These are phyloP conservation scores for Heliconius erato DNA, from an alignment of 2,888 invertebrate species.

Conservation along the genomic window DNA sequence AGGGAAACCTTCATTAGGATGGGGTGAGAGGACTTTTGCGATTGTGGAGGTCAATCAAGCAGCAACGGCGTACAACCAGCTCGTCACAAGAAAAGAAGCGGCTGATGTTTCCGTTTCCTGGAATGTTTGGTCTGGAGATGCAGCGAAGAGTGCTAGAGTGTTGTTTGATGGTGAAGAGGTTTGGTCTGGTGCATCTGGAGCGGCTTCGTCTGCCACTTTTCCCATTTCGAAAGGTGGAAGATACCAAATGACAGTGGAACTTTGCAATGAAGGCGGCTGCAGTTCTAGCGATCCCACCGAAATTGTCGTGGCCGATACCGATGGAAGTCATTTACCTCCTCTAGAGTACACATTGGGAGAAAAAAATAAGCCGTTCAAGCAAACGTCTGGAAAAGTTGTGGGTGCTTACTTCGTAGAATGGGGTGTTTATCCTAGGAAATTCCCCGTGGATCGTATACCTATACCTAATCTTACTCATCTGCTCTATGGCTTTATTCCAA, in stretches of 20 bases:
- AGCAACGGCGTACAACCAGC: slow-evolving; percentile 82
- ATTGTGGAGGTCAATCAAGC: slow-evolving; percentile 83
- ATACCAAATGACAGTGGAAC: slow-evolving; percentile 78
- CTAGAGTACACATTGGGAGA: slow-evolving; percentile 74
- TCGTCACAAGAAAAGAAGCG: slow-evolving; percentile 73
- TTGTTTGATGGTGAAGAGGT: slow-evolving; percentile 73
- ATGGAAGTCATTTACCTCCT: slow-evolving; percentile 82
- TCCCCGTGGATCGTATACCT: slow-evolving; percentile 78
- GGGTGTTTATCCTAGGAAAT: slow-evolving; percentile 82
- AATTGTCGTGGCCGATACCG: slow-evolving; percentile 80
- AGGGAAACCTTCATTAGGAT: slow-evolving; percentile 77
- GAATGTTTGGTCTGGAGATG: slow-evolving; percentile 82
- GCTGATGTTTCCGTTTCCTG: slow-evolving; percentile 81
- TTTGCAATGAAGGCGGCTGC: slow-evolving; percentile 80
- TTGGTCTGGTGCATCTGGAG: slow-evolving; percentile 70
- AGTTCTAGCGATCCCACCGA: slow-evolving; percentile 75
- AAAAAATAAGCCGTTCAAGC: slow-evolving; percentile 80
- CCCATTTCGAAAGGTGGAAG: slow-evolving; percentile 80
- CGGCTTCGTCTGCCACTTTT: slow-evolving; percentile 74
- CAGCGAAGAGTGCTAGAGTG: slow-evolving; percentile 72
- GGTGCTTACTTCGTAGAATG: slow-evolving; percentile 83
- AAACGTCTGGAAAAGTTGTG: slow-evolving; percentile 80
- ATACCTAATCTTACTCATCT: slow-evolving; percentile 80
- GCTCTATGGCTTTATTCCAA: slow-evolving; percentile 81
- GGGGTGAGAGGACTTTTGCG: slow-evolving; percentile 81